These are phyloP conservation scores for Listronotus bonariensis DNA, from an alignment of 1,140 invertebrate species.

Conservation along the genomic window DNA sequence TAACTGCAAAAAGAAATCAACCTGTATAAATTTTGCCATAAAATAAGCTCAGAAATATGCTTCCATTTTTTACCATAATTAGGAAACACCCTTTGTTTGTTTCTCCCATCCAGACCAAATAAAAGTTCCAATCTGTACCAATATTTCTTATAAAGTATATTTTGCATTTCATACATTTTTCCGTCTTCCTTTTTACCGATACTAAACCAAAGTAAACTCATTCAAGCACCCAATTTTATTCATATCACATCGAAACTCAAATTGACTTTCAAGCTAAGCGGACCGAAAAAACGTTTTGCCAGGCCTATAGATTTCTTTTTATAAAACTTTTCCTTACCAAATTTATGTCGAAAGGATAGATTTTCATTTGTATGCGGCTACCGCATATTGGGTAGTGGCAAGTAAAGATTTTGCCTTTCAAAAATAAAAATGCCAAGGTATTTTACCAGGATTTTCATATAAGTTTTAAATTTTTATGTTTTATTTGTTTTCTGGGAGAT, in stretches of 20 bases:
- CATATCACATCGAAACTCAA: conserved; percentile 30
- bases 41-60: too few relatives aligned
- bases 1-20: too few relatives aligned
- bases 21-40: too few relatives aligned
- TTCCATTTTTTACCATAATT: too few relatives aligned
- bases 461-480: too few relatives aligned
- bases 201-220: conserved; percentile 9
- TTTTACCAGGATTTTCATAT: too few relatives aligned
- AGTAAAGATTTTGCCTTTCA: too few relatives aligned
- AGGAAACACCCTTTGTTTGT: too few relatives aligned
- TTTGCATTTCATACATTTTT: conserved; percentile 26
- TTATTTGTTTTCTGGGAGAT: too few relatives aligned
- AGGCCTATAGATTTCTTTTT: conserved; percentile 24
- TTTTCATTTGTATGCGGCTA: conserved; percentile 26
- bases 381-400: background rate
- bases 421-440: too few relatives aligned
- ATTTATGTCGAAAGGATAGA: conserved; percentile 29
- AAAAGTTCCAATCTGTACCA: too few relatives aligned
- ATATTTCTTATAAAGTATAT: conserved; percentile 2
- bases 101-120: too few relatives aligned
- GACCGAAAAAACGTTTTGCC: conserved; percentile 28
- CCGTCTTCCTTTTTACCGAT: background rate
- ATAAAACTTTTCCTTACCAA: conserved; percentile 15
- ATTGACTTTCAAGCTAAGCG: conserved; percentile 31
- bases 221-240: conserved; percentile 26